Percentiles rank a stretch among this genome's conserved stretches.
Conservation (phyloP, 2,797 vertebrate species). For the Sciurus carolinensis region DNA sequence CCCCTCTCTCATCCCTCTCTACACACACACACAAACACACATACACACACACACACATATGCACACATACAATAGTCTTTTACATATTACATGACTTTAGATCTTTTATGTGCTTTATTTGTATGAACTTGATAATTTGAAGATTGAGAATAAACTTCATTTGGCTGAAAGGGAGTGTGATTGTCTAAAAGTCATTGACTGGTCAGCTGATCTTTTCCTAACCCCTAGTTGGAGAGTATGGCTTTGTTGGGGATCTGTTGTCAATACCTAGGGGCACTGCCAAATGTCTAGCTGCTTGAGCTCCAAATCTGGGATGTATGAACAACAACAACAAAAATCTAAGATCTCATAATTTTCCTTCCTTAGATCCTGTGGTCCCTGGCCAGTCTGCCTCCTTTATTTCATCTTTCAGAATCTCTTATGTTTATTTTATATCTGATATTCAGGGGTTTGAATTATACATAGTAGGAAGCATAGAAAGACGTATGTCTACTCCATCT, state of each 20-base stretch:
- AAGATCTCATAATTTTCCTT: not conserved
- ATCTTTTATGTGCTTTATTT: slow-evolving; percentile 15
- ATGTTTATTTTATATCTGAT: not conserved
- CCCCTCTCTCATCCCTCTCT: too few species aligned
- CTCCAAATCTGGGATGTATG: not conserved
- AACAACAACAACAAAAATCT: not conserved
- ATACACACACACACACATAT: not conserved
- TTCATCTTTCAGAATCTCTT: not conserved
- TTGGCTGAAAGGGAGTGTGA: not conserved
- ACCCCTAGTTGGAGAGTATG: not conserved
- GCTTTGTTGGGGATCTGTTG: not conserved
- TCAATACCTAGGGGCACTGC: not conserved
- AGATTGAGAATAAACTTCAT: not conserved
- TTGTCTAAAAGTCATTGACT: not conserved
- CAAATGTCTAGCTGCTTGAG: not conserved
- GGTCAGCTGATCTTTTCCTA: not conserved
- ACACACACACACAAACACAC: too few species aligned
- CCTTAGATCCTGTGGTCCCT: not conserved
- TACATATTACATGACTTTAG: not conserved
- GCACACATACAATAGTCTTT: not conserved
- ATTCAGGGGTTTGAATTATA: not conserved
- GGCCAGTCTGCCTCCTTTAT: not conserved
- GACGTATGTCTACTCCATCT: not conserved
- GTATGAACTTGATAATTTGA: not conserved
- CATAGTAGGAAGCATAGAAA: not conserved